Evolutionary conservation across 2,888 invertebrate genomes (phyloP).

Genomic region (Quadriops clusia): DNA sequence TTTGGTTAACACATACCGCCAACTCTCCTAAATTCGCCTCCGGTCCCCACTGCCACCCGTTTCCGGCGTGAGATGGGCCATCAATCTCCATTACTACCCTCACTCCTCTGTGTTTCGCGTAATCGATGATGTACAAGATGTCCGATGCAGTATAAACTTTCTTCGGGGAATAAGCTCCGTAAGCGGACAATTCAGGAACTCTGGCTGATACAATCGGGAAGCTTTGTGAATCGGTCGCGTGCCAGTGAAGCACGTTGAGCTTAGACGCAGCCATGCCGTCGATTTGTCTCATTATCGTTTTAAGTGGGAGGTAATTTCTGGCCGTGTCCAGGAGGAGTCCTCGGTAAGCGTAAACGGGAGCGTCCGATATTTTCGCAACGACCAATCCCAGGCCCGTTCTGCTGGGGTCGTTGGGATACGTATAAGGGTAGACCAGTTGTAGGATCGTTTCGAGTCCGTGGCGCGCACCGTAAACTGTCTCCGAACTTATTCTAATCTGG

Average conservation of each 20-base stretch:
- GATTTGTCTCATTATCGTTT: constrained; percentile 55
- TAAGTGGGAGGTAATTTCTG: constrained; percentile 71
- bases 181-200: constrained; percentile 60
- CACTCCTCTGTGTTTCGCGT: constrained; percentile 69
- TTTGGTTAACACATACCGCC: constrained; percentile 52
- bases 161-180: constrained; percentile 58
- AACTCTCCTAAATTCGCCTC: constrained; percentile 48
- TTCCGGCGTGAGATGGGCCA: constrained; percentile 75
- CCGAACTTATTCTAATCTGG: constrained; percentile 43
- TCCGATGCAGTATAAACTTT: constrained; percentile 59
- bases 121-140: constrained; percentile 55
- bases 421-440: constrained; percentile 46
- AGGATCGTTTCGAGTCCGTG: constrained; percentile 66
- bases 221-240: constrained; percentile 81
- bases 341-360: constrained; percentile 71
- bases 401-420: constrained; percentile 12
- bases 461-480: constrained; percentile 59
- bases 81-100: constrained; percentile 81
- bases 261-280: constrained; percentile 82
- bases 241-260: constrained; percentile 90
- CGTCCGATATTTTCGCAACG: constrained; percentile 59
- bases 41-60: constrained; percentile 76
- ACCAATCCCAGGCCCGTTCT: constrained; percentile 41
- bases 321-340: constrained; percentile 83
- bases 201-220: constrained; percentile 74